Base-by-base conservation (phyloP, 2,113 vertebrate species). In the Larimichthys polyactis region DNA sequence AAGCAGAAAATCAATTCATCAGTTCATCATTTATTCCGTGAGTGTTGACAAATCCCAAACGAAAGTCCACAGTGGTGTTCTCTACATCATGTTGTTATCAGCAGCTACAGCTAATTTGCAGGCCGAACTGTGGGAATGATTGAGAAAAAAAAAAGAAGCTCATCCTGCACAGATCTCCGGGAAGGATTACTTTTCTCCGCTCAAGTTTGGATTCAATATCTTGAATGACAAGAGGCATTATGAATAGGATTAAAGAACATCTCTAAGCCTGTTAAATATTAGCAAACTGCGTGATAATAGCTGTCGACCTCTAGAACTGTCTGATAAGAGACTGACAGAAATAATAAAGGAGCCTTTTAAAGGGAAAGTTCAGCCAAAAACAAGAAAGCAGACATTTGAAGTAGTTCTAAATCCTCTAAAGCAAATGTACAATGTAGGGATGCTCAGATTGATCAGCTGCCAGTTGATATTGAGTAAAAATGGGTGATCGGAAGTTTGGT, bases 161-260 rank as follows among this genome's bases (percentile, higher is more conserved):
- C 27, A 15, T 81, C 73, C 16, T 16, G 74, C 58, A 72, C 12
- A 46, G 48, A 78, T 76, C 52, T 62, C 9, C 75, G 71, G 22
- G 10, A 1, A 27, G 44, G 84, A 75, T 87, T 72, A 78, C 73
- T 27, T 69, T 75, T 27, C 51, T 66, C 67, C 5, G 75, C 63
- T 63, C 58, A 20, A 71, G 24, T 57, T 68, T 40, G 83, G 70
- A 64, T 83, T 72, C 81, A 59, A 83, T 73, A 40, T 81, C 16
- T 75, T 17, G 60, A 63, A 75, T 65, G 79, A 81, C 74, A 77
- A 67, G 40, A 36, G 65, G 51, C 46, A 27, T 59, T 48, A 69
- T 75, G 69, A 86, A 75, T 46, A 75, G 72, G 81, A 75, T 81
- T 78, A 78, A 60, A 83, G 79, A 57, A 55, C 55, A 27, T 71